phyloP scores from a whole-genome alignment of 2,797 vertebrate species.

The Buceros bicornis region DNA sequence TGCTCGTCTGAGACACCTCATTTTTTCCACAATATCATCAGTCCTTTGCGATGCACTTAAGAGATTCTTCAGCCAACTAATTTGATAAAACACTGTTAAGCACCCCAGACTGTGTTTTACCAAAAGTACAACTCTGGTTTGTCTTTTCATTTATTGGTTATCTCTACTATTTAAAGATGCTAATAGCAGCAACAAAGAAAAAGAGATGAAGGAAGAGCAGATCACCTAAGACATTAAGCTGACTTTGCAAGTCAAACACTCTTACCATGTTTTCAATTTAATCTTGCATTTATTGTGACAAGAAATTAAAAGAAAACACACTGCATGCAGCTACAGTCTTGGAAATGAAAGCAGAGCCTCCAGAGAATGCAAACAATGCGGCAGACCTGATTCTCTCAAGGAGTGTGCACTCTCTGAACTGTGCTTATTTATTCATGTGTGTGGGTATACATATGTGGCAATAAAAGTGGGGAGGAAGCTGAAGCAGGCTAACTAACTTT shows the following conservation, averaged over 20 bases:
- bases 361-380: background rate
- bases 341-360: background rate
- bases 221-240: background rate
- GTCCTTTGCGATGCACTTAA: background rate
- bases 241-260: background rate
- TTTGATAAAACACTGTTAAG: background rate
- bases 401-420: background rate
- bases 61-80: background rate
- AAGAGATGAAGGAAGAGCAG: background rate
- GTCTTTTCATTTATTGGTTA: background rate
- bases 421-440: rapidly evolving
- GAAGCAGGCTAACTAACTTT: background rate
- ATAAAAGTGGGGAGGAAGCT: background rate
- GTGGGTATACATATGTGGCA: no score
- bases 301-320: background rate
- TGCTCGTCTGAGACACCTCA: background rate
- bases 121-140: background rate
- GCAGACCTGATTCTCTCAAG: background rate
- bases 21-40: background rate
- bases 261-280: background rate
- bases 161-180: background rate
- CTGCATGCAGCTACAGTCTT: background rate
- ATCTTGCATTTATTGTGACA: background rate
- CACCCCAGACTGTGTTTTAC: background rate
- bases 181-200: background rate